phyloP scores from a whole-genome alignment of 2,888 invertebrate genomes.

The Heteromyza rotundicornis region DNA sequence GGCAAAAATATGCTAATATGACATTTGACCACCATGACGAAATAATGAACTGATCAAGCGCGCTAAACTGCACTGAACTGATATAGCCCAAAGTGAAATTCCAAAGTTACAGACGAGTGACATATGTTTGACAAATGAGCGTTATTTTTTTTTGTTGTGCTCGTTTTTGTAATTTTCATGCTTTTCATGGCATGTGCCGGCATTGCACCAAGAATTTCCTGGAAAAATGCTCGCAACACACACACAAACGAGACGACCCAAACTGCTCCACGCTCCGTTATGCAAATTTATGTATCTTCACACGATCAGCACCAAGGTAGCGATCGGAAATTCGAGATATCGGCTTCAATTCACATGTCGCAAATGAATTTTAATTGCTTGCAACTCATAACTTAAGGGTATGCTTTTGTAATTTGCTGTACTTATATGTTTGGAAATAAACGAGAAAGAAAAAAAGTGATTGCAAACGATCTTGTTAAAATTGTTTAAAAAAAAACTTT shows the following conservation, averaged over 20 bases:
- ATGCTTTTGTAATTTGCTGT: background rate
- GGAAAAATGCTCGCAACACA: constrained; percentile 52
- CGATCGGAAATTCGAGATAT: background rate
- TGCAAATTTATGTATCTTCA: constrained; percentile 51
- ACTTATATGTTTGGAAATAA: no score
- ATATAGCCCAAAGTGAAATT: constrained; percentile 36
- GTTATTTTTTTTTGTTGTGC: background rate
- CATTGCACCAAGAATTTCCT: constrained; percentile 34
- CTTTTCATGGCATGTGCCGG: background rate
- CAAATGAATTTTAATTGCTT: constrained; percentile 52
- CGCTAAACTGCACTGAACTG: constrained; percentile 42
- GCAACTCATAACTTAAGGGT: background rate
- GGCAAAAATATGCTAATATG: constrained; percentile 56
- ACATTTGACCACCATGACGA: constrained; percentile 60
- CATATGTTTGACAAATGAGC: constrained; percentile 49
- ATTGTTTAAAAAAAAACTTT: no score
- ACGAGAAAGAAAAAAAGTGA: no score
- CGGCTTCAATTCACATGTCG: constrained; percentile 32
- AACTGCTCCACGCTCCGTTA: constrained; percentile 33
- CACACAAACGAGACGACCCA: no score
- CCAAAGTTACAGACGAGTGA: constrained; percentile 27
- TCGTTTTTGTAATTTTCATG: background rate
- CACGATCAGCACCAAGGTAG: constrained; percentile 37
- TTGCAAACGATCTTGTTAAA: background rate
- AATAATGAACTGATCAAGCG: constrained; percentile 50